Conservation (phyloP, 2,113 vertebrate genomes). For the Coryphaenoides rupestris region DNA sequence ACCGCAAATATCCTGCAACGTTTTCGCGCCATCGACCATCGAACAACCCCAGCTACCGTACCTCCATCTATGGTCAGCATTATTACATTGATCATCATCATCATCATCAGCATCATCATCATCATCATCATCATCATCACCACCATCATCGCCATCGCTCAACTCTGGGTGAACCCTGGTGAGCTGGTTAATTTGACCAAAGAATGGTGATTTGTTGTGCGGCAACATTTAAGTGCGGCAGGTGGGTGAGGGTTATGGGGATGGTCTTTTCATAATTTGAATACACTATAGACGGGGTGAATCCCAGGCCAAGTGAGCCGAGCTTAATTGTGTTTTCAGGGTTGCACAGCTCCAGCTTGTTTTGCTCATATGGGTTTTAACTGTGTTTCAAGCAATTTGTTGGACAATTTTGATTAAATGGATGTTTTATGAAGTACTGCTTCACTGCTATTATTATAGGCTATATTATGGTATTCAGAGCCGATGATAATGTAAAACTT, state of each 20-base stretch:
- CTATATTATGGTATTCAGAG: too few relatives aligned
- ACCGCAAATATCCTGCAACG: neutral
- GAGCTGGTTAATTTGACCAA: constrained; percentile 5
- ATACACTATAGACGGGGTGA: constrained; percentile 32
- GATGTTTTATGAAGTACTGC: too few relatives aligned
- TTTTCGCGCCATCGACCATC: neutral
- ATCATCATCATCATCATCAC: neutral
- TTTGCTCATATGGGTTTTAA: too few relatives aligned
- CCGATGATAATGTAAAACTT: too few relatives aligned
- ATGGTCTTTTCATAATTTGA: constrained; percentile 15
- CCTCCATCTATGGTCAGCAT: constrained; percentile 1
- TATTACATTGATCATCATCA: constrained; percentile 8
- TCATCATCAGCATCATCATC: neutral
- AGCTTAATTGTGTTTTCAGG: too few relatives aligned
- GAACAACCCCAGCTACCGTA: neutral
- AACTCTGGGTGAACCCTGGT: constrained; percentile 54
- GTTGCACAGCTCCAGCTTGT: too few relatives aligned
- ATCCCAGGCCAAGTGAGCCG: constrained; percentile 10
- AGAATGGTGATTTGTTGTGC: constrained; percentile 28
- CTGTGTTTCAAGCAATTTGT: too few relatives aligned
- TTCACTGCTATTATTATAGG: too few relatives aligned
- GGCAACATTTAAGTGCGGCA: neutral
- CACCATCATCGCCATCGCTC: constrained; percentile 22
- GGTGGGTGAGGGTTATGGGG: neutral
- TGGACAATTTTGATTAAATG: too few relatives aligned